Conservation (phyloP, 2,888 invertebrate genomes). For the Linnaemya vulpina region DNA sequence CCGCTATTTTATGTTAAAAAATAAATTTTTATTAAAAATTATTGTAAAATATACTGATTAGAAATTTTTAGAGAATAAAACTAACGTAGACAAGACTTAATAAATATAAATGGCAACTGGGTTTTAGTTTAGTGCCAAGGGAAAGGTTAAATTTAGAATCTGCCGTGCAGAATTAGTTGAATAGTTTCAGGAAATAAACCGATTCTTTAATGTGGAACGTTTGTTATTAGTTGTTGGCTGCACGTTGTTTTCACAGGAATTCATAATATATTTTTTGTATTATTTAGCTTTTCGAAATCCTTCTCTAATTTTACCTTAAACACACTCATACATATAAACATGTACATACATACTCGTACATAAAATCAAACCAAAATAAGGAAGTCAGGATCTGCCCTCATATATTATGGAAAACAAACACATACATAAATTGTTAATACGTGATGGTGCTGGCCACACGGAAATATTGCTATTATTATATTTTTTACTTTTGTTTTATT, state of each 20-base stretch:
- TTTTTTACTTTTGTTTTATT: constrained; percentile 53
- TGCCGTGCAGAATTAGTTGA: too few species aligned
- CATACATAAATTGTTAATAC: constrained; percentile 61
- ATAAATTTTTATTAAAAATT: neutral
- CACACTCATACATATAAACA: neutral
- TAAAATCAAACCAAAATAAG: constrained; percentile 10
- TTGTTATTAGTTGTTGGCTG: neutral
- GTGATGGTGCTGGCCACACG: constrained; percentile 51
- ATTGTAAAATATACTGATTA: neutral
- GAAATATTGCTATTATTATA: constrained; percentile 54
- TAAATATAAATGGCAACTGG: too few species aligned
- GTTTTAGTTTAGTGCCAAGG: too few species aligned
- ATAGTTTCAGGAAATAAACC: too few species aligned
- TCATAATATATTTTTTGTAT: constrained; percentile 26
- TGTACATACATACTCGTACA: neutral
- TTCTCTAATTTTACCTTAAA: constrained; percentile 4
- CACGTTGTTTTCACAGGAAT: constrained; percentile 3
- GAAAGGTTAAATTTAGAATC: too few species aligned
- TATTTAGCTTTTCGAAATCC: neutral
- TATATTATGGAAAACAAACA: constrained; percentile 45
- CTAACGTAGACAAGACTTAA: too few species aligned
- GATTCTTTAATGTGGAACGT: too few species aligned
- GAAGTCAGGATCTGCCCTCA: constrained; percentile 29
- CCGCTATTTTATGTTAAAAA: neutral
- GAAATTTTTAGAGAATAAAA: neutral